Evolutionary conservation across 2,888 invertebrate species (phyloP).

Genomic region (Seira musarum): DNA sequence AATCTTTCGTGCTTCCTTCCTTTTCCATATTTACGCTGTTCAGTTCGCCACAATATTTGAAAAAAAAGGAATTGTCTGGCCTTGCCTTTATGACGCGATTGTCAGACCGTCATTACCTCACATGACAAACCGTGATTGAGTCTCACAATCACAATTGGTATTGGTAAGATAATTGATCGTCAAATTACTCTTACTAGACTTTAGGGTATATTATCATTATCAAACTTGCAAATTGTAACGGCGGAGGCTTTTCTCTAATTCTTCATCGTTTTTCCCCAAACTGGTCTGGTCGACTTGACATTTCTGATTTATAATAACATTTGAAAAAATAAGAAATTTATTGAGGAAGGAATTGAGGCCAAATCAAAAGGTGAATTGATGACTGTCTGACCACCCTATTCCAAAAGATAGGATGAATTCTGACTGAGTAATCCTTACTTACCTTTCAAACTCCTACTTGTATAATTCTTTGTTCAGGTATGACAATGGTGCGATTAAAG

Average conservation of each 20-base stretch:
- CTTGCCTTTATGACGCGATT: slow-evolving; percentile 1
- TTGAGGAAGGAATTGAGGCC: too few relatives aligned
- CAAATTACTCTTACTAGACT: background rate
- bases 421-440: background rate
- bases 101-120: slow-evolving; percentile 2
- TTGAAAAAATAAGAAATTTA: too few relatives aligned
- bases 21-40: slow-evolving; percentile 1
- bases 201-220: background rate
- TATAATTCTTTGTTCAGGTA: background rate
- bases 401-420: background rate
- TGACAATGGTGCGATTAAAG: background rate
- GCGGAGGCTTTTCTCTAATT: too few relatives aligned
- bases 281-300: too few relatives aligned
- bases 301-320: too few relatives aligned
- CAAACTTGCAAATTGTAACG: background rate
- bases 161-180: background rate
- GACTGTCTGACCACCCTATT: too few relatives aligned
- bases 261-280: too few relatives aligned
- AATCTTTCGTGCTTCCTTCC: slow-evolving; percentile 19
- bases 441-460: background rate
- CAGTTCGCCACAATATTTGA: too few relatives aligned
- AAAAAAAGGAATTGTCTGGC: slow-evolving; percentile 1
- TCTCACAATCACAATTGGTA: background rate
- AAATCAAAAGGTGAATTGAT: too few relatives aligned
- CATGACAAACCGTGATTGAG: background rate